These are phyloP conservation scores for Clamator glandarius DNA, from an alignment of 2,797 vertebrate genomes.

Conservation along the genomic window DNA sequence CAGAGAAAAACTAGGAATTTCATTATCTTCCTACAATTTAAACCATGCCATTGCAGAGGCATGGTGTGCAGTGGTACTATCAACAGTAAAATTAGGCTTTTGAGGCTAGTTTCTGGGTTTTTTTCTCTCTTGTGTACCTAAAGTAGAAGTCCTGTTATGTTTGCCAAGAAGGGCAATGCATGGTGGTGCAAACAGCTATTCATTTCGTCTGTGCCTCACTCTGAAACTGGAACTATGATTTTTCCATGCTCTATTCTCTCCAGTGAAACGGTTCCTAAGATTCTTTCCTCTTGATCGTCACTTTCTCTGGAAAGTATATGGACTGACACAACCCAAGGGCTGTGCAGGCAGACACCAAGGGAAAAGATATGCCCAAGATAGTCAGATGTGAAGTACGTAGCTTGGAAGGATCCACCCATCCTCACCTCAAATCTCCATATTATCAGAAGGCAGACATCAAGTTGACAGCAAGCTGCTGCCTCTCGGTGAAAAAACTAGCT, in stretches of 20 bases:
- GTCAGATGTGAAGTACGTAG: background rate
- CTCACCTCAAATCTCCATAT: background rate
- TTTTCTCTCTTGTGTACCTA: background rate
- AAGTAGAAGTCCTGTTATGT: background rate
- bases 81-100: background rate
- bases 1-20: background rate
- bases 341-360: background rate
- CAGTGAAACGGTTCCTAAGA: background rate
- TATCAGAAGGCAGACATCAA: background rate
- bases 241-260: background rate
- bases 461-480: background rate
- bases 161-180: accelerated
- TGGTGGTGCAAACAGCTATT: background rate
- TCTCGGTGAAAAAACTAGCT: background rate
- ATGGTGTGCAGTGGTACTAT: background rate
- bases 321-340: background rate
- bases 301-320: background rate
- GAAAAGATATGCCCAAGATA: background rate
- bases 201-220: background rate
- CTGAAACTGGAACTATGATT: background rate
- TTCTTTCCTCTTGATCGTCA: background rate
- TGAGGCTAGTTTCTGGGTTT: accelerated
- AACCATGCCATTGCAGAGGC: background rate
- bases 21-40: background rate
- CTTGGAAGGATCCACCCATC: background rate